These are phyloP conservation scores for Brachionus manjavacas DNA, from an alignment of 1,140 invertebrate species.

Conservation along the genomic window DNA sequence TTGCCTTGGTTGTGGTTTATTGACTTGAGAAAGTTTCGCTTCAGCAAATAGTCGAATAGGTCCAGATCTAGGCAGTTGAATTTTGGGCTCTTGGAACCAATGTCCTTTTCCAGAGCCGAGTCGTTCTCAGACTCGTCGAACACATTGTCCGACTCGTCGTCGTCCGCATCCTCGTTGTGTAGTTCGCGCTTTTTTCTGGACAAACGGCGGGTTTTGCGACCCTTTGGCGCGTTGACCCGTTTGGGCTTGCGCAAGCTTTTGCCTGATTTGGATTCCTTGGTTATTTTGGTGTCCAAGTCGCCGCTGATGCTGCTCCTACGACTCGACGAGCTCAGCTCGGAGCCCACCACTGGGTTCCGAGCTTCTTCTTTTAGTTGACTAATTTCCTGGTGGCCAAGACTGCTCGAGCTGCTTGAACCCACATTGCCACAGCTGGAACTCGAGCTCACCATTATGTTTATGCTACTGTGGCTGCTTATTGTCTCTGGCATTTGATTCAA, in stretches of 20 bases:
- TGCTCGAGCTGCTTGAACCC: constrained; percentile 9
- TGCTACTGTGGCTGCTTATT: constrained; percentile 5
- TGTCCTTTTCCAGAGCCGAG: background rate
- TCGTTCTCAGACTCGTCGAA: background rate
- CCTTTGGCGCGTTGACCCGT: background rate
- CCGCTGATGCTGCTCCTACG: constrained; percentile 9
- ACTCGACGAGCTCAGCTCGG: constrained; percentile 5
- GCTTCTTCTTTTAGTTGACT: background rate
- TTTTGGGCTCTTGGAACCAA: background rate
- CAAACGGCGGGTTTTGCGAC: background rate
- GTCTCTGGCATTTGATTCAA: background rate
- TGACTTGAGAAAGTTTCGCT: background rate
- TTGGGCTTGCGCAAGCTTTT: background rate
- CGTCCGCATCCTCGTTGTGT: background rate
- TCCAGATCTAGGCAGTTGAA: background rate
- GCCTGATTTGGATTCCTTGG: background rate
- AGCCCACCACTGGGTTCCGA: background rate
- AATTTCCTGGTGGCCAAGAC: background rate
- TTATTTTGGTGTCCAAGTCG: background rate
- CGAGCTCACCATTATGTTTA: constrained; percentile 4
- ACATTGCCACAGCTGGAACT: constrained; percentile 21
- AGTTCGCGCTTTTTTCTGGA: background rate
- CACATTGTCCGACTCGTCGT: background rate
- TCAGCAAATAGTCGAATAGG: constrained; percentile 5
- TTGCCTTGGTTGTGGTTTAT: background rate